phyloP scores from a whole-genome alignment of 2,113 vertebrate genomes.

The Loxodonta africana region DNA sequence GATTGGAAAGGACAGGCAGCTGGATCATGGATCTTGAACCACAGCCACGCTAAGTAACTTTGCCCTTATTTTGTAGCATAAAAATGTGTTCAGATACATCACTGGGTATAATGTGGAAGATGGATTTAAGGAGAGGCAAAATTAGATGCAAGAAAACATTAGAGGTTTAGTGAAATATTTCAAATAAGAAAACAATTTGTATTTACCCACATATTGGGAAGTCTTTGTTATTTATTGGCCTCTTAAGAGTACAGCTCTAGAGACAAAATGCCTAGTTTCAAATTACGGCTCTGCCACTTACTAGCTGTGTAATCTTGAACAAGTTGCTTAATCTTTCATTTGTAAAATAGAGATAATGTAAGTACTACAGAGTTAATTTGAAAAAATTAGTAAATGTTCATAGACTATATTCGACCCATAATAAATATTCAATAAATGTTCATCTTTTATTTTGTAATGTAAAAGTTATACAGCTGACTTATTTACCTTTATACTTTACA shows the following conservation, averaged over 20 bases:
- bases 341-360: constrained; percentile 41
- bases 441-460: neutral
- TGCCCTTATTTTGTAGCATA: constrained; percentile 3
- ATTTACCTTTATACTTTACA: constrained; percentile 33
- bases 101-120: constrained; percentile 6
- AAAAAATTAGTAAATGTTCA: constrained; percentile 34
- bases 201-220: constrained; percentile 33
- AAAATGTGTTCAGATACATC: neutral
- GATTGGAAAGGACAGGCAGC: neutral
- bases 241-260: constrained; percentile 24
- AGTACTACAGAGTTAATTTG: neutral
- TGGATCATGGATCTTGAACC: neutral
- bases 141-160: constrained; percentile 17
- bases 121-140: constrained; percentile 35
- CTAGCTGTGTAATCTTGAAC: neutral
- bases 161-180: constrained; percentile 7
- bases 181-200: constrained; percentile 47
- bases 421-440: neutral
- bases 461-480: neutral
- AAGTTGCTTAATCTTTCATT: constrained; percentile 30
- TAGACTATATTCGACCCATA: neutral
- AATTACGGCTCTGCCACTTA: constrained; percentile 23
- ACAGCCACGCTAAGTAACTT: neutral
- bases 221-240: constrained; percentile 29
- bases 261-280: neutral